A percentile compares a stretch with the other conserved stretches of the same genome.
These are phyloP conservation scores for Ceratina australensis DNA, from an alignment of 1,140 invertebrate genomes.

Conservation along the genomic window DNA sequence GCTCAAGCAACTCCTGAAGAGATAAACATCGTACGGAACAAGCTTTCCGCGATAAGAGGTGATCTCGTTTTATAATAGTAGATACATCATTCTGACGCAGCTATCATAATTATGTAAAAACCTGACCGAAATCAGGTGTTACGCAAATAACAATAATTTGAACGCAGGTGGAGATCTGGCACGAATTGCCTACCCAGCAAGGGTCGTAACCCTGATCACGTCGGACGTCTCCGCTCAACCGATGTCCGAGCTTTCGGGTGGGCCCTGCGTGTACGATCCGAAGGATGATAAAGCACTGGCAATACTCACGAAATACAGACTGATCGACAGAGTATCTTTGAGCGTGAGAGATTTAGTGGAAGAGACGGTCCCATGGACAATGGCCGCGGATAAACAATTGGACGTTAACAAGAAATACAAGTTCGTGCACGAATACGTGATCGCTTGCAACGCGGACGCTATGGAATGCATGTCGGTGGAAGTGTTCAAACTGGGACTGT, in stretches of 20 bases:
- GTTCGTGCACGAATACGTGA: slow-evolving; percentile 78
- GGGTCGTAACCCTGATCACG: slow-evolving; percentile 83
- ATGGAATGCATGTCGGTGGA: slow-evolving; percentile 74
- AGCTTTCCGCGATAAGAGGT: slow-evolving; percentile 83
- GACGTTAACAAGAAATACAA: slow-evolving; percentile 60
- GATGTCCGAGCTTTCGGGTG: slow-evolving; percentile 82
- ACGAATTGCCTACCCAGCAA: slow-evolving; percentile 78
- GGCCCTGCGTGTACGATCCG: slow-evolving; percentile 81
- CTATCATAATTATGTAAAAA: no score
- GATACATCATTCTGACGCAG: no score
- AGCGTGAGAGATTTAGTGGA: slow-evolving; percentile 51
- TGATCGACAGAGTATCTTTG: slow-evolving; percentile 45
- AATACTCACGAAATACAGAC: slow-evolving; percentile 77
- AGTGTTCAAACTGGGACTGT: slow-evolving; percentile 73
- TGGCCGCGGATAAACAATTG: slow-evolving; percentile 42
- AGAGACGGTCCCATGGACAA: slow-evolving; percentile 13
- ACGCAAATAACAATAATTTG: background rate
- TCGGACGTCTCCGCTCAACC: slow-evolving; percentile 85
- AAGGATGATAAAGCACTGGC: slow-evolving; percentile 65
- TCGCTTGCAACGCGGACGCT: slow-evolving; percentile 81
- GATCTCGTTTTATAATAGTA: no score
- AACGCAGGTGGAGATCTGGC: slow-evolving; percentile 82
- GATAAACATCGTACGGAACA: slow-evolving; percentile 83
- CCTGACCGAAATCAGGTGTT: no score
- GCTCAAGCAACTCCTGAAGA: slow-evolving; percentile 82